These are phyloP conservation scores for Dendrocincla tyrannina DNA, from an alignment of 2,797 vertebrate species.

Conservation along the genomic window DNA sequence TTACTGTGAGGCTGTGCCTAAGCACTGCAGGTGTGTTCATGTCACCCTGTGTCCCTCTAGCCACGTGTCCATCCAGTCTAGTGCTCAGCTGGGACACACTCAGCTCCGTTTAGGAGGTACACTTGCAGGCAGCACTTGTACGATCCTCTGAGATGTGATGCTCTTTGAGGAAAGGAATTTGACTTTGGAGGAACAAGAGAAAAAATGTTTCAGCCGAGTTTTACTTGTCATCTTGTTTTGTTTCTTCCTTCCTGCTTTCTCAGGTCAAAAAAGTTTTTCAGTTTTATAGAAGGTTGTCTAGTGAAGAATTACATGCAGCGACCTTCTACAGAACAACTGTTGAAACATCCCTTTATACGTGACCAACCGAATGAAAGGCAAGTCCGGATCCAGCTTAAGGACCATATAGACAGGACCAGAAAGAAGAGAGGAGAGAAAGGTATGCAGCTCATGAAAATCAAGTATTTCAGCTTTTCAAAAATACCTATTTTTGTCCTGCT, in stretches of 20 bases:
- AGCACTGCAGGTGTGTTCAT: not conserved
- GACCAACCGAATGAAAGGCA: conserved; percentile 98
- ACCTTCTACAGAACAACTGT: conserved; percentile 93
- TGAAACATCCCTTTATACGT: conserved; percentile 97
- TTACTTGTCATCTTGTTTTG: not conserved
- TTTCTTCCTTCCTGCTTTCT: not conserved
- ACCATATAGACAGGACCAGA: conserved; percentile 97
- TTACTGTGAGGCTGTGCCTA: not conserved
- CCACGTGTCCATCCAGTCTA: not conserved
- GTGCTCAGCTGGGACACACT: not conserved
- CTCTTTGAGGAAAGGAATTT: not conserved
- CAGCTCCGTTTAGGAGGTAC: not conserved
- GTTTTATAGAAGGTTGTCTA: conserved; percentile 97
- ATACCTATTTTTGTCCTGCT: not conserved
- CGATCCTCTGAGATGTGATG: not conserved
- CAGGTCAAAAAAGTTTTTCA: conserved; percentile 99
- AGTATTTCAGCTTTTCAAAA: not conserved
- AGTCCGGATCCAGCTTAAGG: conserved; percentile 98
- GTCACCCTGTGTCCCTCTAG: not conserved
- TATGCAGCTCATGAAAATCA: conserved; percentile 59
- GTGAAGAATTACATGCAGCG: conserved; percentile 98
- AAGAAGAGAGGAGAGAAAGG: conserved; percentile 99
- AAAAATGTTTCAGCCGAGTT: not conserved
- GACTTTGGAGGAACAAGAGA: not conserved
- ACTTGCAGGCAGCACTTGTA: not conserved